These are phyloP conservation scores for Rhinoptilus africanus DNA, from an alignment of 2,113 vertebrate genomes.

Conservation along the genomic window DNA sequence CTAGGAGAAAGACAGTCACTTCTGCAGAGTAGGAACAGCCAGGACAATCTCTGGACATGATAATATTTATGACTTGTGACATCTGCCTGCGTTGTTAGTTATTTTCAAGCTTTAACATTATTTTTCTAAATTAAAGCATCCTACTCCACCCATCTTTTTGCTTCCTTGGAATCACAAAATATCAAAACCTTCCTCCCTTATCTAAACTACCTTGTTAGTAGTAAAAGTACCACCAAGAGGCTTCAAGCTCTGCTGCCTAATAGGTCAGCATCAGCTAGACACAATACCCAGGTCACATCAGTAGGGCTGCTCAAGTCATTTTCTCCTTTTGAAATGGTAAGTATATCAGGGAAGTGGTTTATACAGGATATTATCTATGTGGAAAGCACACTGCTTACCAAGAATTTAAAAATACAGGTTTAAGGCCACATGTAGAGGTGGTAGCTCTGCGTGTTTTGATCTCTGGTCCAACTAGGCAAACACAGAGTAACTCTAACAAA, in stretches of 20 bases:
- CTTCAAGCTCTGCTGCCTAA: not conserved
- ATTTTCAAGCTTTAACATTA: not conserved
- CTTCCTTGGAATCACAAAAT: not conserved
- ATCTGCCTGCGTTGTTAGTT: not conserved
- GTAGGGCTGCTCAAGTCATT: not conserved
- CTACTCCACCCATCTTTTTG: not conserved
- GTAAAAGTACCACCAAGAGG: not conserved
- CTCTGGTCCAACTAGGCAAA: not conserved
- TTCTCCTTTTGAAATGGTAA: not conserved
- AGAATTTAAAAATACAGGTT: not conserved
- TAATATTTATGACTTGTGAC: not conserved
- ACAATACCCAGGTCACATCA: not conserved
- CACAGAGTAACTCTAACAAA: slow-evolving; percentile 18
- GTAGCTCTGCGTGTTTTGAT: not conserved
- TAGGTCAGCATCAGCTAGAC: not conserved
- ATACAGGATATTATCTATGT: not conserved
- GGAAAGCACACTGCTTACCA: not conserved
- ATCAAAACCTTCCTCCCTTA: not conserved
- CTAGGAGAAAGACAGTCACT: not conserved
- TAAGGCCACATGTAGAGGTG: not conserved
- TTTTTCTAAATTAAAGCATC: not conserved
- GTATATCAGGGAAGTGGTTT: not conserved
- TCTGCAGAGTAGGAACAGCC: not conserved
- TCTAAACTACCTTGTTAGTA: not conserved
- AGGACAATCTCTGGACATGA: not conserved